Base-by-base conservation (phyloP, 2,113 vertebrate genomes). In the Trematocara macrostoma region DNA sequence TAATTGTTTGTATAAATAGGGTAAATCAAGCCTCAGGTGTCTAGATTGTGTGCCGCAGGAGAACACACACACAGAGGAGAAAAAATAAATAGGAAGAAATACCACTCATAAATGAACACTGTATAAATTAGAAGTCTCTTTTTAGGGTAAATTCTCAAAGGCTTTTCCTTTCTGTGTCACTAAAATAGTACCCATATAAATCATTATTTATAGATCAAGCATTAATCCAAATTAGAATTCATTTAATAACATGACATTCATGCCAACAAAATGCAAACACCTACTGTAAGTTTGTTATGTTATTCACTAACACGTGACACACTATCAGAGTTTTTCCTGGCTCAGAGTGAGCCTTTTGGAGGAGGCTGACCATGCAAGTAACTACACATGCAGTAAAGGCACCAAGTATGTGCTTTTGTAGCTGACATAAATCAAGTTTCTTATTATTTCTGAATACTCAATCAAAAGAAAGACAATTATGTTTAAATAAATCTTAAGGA, bases 1-100 rank as follows among this genome's bases (percentile, higher is more conserved):
- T 79, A 86, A 86, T 55, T 84, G 74, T 81, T 79, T 3, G 71
- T 76, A 90, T 78, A 88, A 90, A 90, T 64, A 88, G 56, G 20
- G 5, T 87, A 84, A 90, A 81, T 76, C 29, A 51, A 38, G 35
- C 78, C 88, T 52, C 81, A 35, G 74, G 69, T 81, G 83, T 34
- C 26, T 74, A n/a, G 18, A 14, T 31, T 20, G 23, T 14, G 38
- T 29, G 35, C 53, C 14, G 12, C 42, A 16, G 69, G 85, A 78
- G 55, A 88, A 79, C 38, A 78, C n/a, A 81, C 45, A 80, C 6
- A 81, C 38, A 80, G 4, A 49, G 26, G 26, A n/a, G 45, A 76
- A 31, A n/a, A 45, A 34, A 26, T 79, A 80, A 79, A 84, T 15
- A 52, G 12, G 31, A 35, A 87, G 23, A 35, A 11, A 47, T 35